Evolutionary conservation across 2,888 invertebrate genomes (phyloP), one percentile per base, ranked within the genome.

Genomic region (Mesopsocus fuscifrons): DNA sequence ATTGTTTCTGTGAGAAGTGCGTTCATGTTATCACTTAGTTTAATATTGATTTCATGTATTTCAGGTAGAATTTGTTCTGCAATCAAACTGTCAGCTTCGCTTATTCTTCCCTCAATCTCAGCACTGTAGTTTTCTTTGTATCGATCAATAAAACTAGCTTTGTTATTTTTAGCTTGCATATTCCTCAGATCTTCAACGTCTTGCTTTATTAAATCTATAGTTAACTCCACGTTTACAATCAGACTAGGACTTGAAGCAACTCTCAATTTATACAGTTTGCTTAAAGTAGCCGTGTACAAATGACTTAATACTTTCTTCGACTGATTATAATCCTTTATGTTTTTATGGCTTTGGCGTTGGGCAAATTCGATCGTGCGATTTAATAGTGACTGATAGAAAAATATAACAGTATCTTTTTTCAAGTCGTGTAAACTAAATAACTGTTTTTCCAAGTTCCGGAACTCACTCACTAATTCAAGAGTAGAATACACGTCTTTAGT

Each of bases 281-380:
- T 30, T 30, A 30, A 30, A 30, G 30, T 30, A 11, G 30, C 30
- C 30, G 30, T 30, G n/a, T 30, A 30, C 30, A 30, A 30, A 30
- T 11, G 30, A n/a, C 30, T 30, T 11, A 30, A n/a, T 11, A 30
- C 30, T 30, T 30, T 30, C n/a, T 30, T 9, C n/a, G n/a, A n/a
- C n/a, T n/a, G n/a, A n/a, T n/a, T n/a, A n/a, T n/a, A n/a, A n/a
- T n/a, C n/a, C n/a, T n/a, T n/a, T n/a, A n/a, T n/a, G 30, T 30
- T 30, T 30, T 30, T n/a, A 11, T 30, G 9, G 30, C 30, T 30
- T 11, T 9, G 30, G n/a, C n/a, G 9, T n/a, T 30, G 9, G 9
- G 30, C 30, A 11, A 11, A n/a, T 30, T 30, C 9, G n/a, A 11
- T 30, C n/a, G n/a, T n/a, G n/a, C 30, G 30, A 30, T 30, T 30